Conservation (phyloP, 2,113 vertebrate genomes). For the Chionodraco myersi region DNA sequence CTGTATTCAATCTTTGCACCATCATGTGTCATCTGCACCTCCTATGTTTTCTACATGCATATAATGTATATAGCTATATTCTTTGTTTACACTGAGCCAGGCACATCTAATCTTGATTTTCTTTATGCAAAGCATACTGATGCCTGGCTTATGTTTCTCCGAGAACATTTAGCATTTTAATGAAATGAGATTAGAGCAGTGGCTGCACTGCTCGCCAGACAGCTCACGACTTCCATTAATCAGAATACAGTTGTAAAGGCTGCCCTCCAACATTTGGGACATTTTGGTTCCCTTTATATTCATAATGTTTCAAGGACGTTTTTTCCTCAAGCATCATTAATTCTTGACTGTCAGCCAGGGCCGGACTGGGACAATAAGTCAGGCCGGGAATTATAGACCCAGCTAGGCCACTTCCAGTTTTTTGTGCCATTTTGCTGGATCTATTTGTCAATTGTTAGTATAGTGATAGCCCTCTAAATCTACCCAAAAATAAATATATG, state of each 20-base stretch:
- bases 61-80: neutral
- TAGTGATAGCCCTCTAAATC: too few relatives aligned
- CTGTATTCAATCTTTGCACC: neutral
- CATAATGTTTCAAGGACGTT: conserved; percentile 41
- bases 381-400: too few relatives aligned
- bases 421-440: too few relatives aligned
- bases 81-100: neutral
- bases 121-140: neutral
- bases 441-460: too few relatives aligned
- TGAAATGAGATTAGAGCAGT: neutral
- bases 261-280: conserved; percentile 1
- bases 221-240: conserved; percentile 24
- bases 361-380: too few relatives aligned
- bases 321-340: conserved; percentile 48
- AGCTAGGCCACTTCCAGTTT: too few relatives aligned
- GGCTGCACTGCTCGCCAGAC: neutral
- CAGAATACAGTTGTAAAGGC: conserved; percentile 6
- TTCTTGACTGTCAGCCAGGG: conserved; percentile 39
- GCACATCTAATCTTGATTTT: neutral
- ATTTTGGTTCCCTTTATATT: conserved; percentile 25
- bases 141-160: neutral
- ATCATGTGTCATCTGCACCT: too few relatives aligned
- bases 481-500: too few relatives aligned
- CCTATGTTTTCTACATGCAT: neutral
- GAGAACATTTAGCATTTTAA: neutral